A percentile compares a stretch with the other conserved stretches of the same genome.
Conservation (phyloP, 2,888 invertebrate species). For the Crossocerus cetratus region DNA sequence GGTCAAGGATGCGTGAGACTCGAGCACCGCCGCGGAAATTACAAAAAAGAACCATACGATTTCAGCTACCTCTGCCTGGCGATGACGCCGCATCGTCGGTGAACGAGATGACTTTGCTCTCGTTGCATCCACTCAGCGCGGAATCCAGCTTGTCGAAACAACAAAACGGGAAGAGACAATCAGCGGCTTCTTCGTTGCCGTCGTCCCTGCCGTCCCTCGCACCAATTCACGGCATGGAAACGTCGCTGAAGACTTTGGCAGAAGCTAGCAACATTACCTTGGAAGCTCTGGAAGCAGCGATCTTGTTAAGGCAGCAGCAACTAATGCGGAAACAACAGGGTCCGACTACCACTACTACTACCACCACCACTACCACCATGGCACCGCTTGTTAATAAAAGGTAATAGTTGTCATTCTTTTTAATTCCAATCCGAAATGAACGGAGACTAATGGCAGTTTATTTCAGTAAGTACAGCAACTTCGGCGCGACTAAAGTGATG, state of each 20-base stretch:
- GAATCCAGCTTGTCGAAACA: constrained; percentile 56
- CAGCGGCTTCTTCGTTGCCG: constrained; percentile 23
- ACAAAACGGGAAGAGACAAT: constrained; percentile 64
- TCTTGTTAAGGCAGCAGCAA: constrained; percentile 85
- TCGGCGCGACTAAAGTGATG: constrained; percentile 84
- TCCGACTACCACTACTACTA: constrained; percentile 78
- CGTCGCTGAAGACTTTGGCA: constrained; percentile 79
- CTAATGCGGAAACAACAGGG: constrained; percentile 80
- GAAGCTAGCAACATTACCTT: constrained; percentile 88
- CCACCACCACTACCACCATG: constrained; percentile 75
- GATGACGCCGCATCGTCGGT: constrained; percentile 69
- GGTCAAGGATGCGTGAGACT: background rate
- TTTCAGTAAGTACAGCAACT: constrained; percentile 56
- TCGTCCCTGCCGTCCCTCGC: constrained; percentile 62
- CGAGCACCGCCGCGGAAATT: background rate
- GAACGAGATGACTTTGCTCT: constrained; percentile 70
- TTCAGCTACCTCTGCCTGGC: constrained; percentile 68
- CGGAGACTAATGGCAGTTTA: too few relatives aligned
- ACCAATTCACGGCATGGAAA: constrained; percentile 75
- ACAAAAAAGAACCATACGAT: constrained; percentile 9
- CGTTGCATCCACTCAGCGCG: constrained; percentile 64
- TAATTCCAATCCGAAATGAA: background rate
- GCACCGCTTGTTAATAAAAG: constrained; percentile 67
- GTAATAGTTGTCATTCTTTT: constrained; percentile 47
- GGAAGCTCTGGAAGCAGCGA: constrained; percentile 87